phyloP scores from a whole-genome alignment of 2,113 vertebrate genomes.

The Oncorhynchus kisutch region DNA sequence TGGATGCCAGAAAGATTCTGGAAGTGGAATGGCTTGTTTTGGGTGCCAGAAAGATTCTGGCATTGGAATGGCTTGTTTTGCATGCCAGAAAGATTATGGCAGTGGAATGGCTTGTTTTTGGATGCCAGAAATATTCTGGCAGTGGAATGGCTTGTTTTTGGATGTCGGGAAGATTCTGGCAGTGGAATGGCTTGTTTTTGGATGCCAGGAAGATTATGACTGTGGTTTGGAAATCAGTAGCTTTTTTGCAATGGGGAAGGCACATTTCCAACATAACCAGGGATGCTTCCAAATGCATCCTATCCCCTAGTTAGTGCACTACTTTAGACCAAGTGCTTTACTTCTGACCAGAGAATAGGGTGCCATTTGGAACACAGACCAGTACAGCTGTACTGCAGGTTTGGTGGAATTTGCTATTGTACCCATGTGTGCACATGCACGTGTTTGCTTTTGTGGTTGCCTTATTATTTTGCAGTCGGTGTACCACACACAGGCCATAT shows the following conservation, averaged over 20 bases:
- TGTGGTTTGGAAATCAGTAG: slow-evolving; percentile 15
- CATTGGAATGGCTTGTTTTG: slow-evolving; percentile 15
- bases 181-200: neutral
- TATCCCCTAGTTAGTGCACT: too few relatives aligned
- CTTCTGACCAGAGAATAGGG: neutral
- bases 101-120: slow-evolving; percentile 15
- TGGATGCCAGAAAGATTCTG: slow-evolving; percentile 15
- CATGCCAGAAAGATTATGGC: slow-evolving; percentile 10
- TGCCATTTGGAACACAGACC: too few relatives aligned
- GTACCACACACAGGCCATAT: slow-evolving; percentile 1
- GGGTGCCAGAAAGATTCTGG: slow-evolving; percentile 13
- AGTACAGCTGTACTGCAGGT: slow-evolving; percentile 14
- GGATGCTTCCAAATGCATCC: too few relatives aligned
- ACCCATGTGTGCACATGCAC: neutral
- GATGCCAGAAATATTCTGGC: slow-evolving; percentile 11
- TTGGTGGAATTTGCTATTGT: slow-evolving; percentile 4
- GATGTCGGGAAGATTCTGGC: slow-evolving; percentile 11
- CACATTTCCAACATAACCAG: neutral
- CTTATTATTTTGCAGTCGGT: slow-evolving; percentile 11
- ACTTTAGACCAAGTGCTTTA: too few relatives aligned
- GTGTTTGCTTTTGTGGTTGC: slow-evolving; percentile 1
- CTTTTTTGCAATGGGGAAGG: slow-evolving; percentile 3
- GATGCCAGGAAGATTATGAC: slow-evolving; percentile 12
- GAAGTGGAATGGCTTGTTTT: neutral
- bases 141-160: neutral